Conservation (phyloP, 1,140 invertebrate species). For the Sweltsa coloradensis region DNA sequence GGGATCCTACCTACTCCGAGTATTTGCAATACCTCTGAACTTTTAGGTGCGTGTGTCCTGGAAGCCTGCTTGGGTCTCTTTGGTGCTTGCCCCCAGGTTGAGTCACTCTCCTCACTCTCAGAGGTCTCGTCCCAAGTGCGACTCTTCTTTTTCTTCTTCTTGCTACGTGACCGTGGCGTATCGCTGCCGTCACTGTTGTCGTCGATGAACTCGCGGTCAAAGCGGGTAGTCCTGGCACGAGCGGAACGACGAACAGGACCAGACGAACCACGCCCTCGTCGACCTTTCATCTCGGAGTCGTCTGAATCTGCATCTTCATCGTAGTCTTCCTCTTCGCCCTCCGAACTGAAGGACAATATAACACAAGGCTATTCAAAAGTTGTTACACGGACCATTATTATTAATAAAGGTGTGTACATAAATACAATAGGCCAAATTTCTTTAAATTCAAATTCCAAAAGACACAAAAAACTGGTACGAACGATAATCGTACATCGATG, state of each 20-base stretch:
- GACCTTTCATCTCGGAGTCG: conserved; percentile 41
- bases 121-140: conserved; percentile 36
- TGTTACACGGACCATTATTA: too few relatives aligned
- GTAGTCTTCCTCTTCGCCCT: conserved; percentile 44
- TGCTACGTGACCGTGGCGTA: conserved; percentile 34
- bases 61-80: too few relatives aligned
- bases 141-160: conserved; percentile 38
- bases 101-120: conserved; percentile 43
- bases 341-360: conserved; percentile 25
- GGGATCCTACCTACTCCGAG: too few relatives aligned
- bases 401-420: too few relatives aligned
- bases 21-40: too few relatives aligned
- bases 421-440: too few relatives aligned
- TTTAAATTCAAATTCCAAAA: too few relatives aligned
- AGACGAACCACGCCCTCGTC: conserved; percentile 26
- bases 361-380: too few relatives aligned
- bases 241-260: conserved; percentile 41
- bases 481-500: too few relatives aligned
- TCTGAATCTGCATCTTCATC: conserved; percentile 40
- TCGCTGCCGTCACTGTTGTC: conserved; percentile 39
- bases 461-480: too few relatives aligned
- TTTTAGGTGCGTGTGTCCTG: too few relatives aligned
- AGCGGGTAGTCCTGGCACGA: conserved; percentile 37
- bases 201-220: conserved; percentile 41
- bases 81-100: conserved; percentile 35